Conservation (phyloP, 1,140 invertebrate genomes). For the Lepidurus couesii region DNA sequence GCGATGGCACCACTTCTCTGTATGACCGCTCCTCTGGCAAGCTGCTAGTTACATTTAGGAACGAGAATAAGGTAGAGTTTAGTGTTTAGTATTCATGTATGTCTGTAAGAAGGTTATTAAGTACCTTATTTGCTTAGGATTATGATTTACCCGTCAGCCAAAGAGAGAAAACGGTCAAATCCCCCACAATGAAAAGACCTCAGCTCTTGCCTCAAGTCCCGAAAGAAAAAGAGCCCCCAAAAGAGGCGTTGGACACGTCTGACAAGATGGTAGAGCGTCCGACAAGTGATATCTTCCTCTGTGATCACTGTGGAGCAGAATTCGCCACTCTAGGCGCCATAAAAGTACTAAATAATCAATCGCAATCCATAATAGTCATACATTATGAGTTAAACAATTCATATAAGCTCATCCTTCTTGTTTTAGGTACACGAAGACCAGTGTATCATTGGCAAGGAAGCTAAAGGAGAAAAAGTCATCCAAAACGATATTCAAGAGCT, state of each 20-base stretch:
- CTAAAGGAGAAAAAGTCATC: conserved; percentile 2
- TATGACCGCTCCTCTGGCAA: conserved; percentile 58
- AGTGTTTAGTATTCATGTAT: not conserved
- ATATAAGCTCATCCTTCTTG: not conserved
- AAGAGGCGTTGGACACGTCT: conserved; percentile 31
- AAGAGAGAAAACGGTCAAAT: not conserved
- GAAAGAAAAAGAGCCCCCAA: conserved; percentile 3
- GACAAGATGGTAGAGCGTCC: conserved; percentile 51
- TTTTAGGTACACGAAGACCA: conserved; percentile 25
- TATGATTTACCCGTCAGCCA: conserved; percentile 1
- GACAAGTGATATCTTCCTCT: conserved; percentile 61
- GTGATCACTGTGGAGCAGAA: conserved; percentile 64
- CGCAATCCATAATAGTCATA: not conserved
- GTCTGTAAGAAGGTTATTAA: not conserved
- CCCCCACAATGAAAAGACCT: not conserved
- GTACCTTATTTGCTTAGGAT: conserved; percentile 10
- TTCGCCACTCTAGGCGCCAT: conserved; percentile 52
- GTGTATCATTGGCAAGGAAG: conserved; percentile 24
- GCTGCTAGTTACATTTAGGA: conserved; percentile 64
- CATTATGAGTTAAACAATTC: too few relatives aligned
- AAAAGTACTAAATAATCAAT: conserved; percentile 45
- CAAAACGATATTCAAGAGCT: not conserved
- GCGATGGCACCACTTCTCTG: conserved; percentile 64
- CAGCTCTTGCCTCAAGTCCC: not conserved
- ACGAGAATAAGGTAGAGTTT: conserved; percentile 58